These are phyloP conservation scores for Popillia japonica DNA, from an alignment of 1,140 invertebrate species.

Conservation along the genomic window DNA sequence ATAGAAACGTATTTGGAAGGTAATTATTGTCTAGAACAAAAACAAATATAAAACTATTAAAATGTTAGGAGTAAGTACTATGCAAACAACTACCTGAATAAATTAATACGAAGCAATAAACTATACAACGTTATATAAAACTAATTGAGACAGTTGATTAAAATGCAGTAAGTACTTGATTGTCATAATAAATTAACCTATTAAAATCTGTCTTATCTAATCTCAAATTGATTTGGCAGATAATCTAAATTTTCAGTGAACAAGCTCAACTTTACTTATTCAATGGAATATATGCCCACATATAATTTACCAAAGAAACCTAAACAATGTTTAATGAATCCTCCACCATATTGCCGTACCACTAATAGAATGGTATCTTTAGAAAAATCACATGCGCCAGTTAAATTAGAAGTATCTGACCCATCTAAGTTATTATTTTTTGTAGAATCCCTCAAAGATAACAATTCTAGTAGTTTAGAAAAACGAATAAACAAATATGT, in stretches of 20 bases:
- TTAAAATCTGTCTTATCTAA: conserved; percentile 37
- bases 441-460: conserved; percentile 61
- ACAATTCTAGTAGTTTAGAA: conserved; percentile 60
- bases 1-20: conserved; percentile 64
- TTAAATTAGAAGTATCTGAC: conserved; percentile 53
- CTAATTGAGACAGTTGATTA: neutral
- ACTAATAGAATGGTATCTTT: neutral
- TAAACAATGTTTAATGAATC: conserved; percentile 44
- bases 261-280: neutral
- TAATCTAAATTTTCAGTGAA: conserved; percentile 37
- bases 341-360: conserved; percentile 51
- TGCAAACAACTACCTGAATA: neutral
- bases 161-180: conserved; percentile 29
- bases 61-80: neutral
- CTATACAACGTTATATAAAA: neutral
- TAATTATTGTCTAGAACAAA: conserved; percentile 75
- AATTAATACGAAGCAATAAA: conserved; percentile 18
- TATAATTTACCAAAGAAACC: conserved; percentile 23
- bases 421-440: conserved; percentile 64
- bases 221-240: conserved; percentile 29
- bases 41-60: neutral
- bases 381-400: neutral
- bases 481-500: conserved; percentile 64
- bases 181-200: conserved; percentile 23
- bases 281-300: conserved; percentile 33